Evolutionary conservation across 1,140 invertebrate species (phyloP).

Genomic region (Solenopsis invicta): DNA sequence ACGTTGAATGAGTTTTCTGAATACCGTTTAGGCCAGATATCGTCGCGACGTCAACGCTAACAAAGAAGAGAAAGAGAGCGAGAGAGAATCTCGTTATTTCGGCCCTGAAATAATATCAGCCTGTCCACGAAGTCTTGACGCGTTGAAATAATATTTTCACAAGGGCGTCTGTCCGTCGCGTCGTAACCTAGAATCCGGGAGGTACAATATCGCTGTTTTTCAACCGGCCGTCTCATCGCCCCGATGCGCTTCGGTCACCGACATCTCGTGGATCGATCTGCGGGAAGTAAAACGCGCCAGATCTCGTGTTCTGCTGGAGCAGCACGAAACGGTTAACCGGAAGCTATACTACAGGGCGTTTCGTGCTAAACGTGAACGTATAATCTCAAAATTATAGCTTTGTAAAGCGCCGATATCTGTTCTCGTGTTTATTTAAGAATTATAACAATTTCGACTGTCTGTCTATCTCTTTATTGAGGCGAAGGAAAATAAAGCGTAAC

Average conservation of each 20-base stretch:
- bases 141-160: conserved; percentile 80
- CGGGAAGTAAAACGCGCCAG: conserved; percentile 41
- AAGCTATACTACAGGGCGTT: not conserved
- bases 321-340: conserved; percentile 12
- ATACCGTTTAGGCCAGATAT: conserved; percentile 21
- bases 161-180: conserved; percentile 73
- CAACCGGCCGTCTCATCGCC: conserved; percentile 47
- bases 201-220: conserved; percentile 72
- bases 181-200: conserved; percentile 62
- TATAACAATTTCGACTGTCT: conserved; percentile 39
- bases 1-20: not conserved
- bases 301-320: conserved; percentile 27
- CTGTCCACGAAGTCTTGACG: conserved; percentile 64
- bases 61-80: conserved; percentile 22
- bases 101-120: conserved; percentile 75
- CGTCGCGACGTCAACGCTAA: conserved; percentile 13
- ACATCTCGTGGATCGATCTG: conserved; percentile 70
- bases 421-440: not conserved
- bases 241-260: conserved; percentile 56
- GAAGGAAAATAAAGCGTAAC: conserved; percentile 45
- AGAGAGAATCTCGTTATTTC: conserved; percentile 28
- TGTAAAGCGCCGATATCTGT: not conserved
- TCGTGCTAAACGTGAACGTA: conserved; percentile 2
- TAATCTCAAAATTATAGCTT: not conserved
- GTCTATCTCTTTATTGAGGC: not conserved